These are phyloP conservation scores for Xyliphius kryptos DNA, from an alignment of 2,113 vertebrate genomes.

Conservation along the genomic window DNA sequence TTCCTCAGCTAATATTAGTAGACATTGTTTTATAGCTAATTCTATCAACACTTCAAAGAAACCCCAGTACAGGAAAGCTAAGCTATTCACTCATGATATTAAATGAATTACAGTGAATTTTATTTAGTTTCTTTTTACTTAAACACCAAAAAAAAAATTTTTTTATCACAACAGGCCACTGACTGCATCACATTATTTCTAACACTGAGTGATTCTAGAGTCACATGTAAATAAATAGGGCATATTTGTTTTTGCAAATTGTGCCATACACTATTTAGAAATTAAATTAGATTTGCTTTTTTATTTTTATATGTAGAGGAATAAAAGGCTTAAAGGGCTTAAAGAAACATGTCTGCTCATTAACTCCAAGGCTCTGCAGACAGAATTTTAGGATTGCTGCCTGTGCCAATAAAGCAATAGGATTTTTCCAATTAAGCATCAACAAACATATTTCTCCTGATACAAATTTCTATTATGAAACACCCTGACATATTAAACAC, in stretches of 20 bases:
- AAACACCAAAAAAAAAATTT: neutral
- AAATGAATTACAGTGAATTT: neutral
- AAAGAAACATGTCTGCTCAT: constrained; percentile 3
- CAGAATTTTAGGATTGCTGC: neutral
- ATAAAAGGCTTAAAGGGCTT: neutral
- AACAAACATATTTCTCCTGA: neutral
- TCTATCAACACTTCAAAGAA: neutral
- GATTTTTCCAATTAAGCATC: neutral
- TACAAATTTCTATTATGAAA: neutral
- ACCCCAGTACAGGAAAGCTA: neutral
- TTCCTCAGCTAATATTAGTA: neutral
- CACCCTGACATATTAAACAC: constrained; percentile 2
- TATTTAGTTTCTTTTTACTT: neutral
- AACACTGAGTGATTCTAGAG: neutral
- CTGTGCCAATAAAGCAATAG: constrained; percentile 1
- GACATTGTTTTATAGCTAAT: neutral
- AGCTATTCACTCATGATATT: constrained; percentile 1
- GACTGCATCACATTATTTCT: neutral
- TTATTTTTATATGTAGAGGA: neutral
- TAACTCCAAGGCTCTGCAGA: neutral
- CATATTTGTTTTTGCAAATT: neutral
- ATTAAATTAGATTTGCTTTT: neutral
- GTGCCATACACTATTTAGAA: neutral
- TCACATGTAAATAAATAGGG: neutral
- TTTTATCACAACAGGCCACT: neutral